Evolutionary conservation across 1,140 invertebrate genomes (phyloP).

Genomic region (Pararge aegeria): DNA sequence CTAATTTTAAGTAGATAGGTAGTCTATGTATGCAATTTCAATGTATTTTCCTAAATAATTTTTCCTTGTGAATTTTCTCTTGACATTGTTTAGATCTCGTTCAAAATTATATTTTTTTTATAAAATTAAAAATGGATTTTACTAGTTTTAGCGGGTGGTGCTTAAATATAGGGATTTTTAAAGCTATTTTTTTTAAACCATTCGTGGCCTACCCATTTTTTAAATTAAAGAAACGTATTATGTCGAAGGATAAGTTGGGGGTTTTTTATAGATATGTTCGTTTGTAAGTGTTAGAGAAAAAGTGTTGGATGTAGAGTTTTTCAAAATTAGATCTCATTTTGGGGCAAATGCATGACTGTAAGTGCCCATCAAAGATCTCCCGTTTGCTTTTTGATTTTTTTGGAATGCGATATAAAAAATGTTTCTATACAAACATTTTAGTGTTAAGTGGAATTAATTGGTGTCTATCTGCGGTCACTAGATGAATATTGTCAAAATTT

Average conservation of each 20-base stretch:
- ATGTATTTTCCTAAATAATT: slow-evolving; percentile 51
- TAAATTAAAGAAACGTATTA: slow-evolving; percentile 48
- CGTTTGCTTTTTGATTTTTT: slow-evolving; percentile 45
- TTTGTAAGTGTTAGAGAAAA: slow-evolving; percentile 34
- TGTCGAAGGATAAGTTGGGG: slow-evolving; percentile 30
- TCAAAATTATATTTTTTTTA: slow-evolving; percentile 61
- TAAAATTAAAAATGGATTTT: slow-evolving; percentile 29
- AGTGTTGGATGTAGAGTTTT: slow-evolving; percentile 49
- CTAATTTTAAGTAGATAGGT: slow-evolving; percentile 63
- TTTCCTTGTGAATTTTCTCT: slow-evolving; percentile 53
- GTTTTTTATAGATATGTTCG: slow-evolving; percentile 36
- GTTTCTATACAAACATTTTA: slow-evolving; percentile 60
- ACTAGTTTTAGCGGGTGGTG: slow-evolving; percentile 64
- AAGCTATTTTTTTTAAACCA: slow-evolving; percentile 34
- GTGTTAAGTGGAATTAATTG: slow-evolving; percentile 47
- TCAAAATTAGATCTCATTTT: slow-evolving; percentile 73
- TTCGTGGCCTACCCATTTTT: slow-evolving; percentile 52
- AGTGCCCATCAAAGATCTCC: slow-evolving; percentile 65
- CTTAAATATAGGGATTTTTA: slow-evolving; percentile 59
- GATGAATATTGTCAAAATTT: slow-evolving; percentile 54
- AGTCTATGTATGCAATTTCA: slow-evolving; percentile 53
- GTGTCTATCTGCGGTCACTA: slow-evolving; percentile 38
- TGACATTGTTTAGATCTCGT: slow-evolving; percentile 62
- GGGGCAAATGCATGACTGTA: slow-evolving; percentile 44
- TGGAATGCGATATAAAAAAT: slow-evolving; percentile 50